Conservation (phyloP, 2,888 invertebrate genomes). For the Drosophila demipolita region DNA sequence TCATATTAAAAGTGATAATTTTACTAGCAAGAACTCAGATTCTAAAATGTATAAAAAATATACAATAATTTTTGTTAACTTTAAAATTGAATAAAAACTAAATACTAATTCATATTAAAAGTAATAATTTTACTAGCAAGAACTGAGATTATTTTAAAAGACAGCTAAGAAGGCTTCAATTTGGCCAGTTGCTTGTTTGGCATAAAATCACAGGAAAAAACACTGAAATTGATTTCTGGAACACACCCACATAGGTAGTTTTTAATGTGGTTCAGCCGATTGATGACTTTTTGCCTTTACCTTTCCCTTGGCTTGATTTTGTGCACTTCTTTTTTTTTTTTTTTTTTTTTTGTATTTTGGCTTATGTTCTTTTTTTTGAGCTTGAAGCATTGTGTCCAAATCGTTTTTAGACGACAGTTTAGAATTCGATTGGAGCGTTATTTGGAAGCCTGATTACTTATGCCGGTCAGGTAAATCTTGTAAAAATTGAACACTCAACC, state of each 20-base stretch:
- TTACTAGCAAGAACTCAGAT: neutral
- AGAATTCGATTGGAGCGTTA: constrained; percentile 65
- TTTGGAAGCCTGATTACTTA: constrained; percentile 69
- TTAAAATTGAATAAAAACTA: neutral
- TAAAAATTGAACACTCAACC: constrained; percentile 55
- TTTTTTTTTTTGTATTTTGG: constrained; percentile 1
- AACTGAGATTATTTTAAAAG: neutral
- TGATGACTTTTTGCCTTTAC: constrained; percentile 45
- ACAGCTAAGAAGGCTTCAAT: neutral
- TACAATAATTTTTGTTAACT: neutral
- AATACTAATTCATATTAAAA: neutral
- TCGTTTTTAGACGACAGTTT: constrained; percentile 78
- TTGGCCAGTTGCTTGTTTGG: neutral
- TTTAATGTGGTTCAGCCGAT: constrained; percentile 21
- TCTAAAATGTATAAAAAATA: no score
- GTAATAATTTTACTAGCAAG: neutral
- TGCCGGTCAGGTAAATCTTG: constrained; percentile 77
- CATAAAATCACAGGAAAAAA: neutral
- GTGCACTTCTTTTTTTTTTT: neutral
- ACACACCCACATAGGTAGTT: constrained; percentile 13
- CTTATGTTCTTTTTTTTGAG: constrained; percentile 4
- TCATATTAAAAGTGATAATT: neutral
- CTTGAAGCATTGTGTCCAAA: constrained; percentile 58
- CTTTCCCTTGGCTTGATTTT: constrained; percentile 13
- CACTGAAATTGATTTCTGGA: constrained; percentile 26